Percentiles rank a stretch among this genome's conserved stretches.
These are phyloP conservation scores for Margaritifera margaritifera DNA, from an alignment of 2,888 invertebrate species.

Conservation along the genomic window DNA sequence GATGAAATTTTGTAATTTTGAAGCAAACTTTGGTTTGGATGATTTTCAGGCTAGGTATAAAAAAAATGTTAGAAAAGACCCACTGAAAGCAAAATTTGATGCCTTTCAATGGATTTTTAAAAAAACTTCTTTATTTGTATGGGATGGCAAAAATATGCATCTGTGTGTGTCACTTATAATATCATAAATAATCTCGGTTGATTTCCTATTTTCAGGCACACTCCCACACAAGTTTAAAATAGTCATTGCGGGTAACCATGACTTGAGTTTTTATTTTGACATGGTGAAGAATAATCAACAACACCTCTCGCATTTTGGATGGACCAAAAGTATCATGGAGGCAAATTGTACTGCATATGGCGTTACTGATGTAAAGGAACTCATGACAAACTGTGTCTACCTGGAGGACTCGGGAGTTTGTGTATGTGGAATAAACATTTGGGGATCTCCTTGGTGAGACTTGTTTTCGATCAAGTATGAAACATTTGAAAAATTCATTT, in stretches of 20 bases:
- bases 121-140: no score
- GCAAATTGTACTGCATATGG: slow-evolving; percentile 21
- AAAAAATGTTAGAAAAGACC: no score
- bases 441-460: slow-evolving; percentile 85
- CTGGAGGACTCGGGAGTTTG: slow-evolving; percentile 82
- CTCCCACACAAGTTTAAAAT: slow-evolving; percentile 86
- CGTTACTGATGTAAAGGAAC: slow-evolving; percentile 57
- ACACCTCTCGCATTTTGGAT: slow-evolving; percentile 10
- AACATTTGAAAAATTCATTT: no score
- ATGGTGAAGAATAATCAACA: slow-evolving; percentile 28
- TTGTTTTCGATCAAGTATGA: no score
- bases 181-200: slow-evolving; percentile 1
- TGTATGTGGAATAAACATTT: slow-evolving; percentile 84
- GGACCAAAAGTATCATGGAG: slow-evolving; percentile 8
- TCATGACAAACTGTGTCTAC: slow-evolving; percentile 80
- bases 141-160: no score
- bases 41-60: no score
- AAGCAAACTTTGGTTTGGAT: no score
- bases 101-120: no score
- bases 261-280: slow-evolving; percentile 83
- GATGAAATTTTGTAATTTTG: no score
- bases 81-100: no score
- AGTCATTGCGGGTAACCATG: slow-evolving; percentile 89
- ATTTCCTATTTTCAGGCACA: slow-evolving; percentile 71
- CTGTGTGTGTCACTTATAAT: neutral